Evolutionary conservation across 2,888 invertebrate genomes (phyloP).

Genomic region (Philereme transversata): DNA sequence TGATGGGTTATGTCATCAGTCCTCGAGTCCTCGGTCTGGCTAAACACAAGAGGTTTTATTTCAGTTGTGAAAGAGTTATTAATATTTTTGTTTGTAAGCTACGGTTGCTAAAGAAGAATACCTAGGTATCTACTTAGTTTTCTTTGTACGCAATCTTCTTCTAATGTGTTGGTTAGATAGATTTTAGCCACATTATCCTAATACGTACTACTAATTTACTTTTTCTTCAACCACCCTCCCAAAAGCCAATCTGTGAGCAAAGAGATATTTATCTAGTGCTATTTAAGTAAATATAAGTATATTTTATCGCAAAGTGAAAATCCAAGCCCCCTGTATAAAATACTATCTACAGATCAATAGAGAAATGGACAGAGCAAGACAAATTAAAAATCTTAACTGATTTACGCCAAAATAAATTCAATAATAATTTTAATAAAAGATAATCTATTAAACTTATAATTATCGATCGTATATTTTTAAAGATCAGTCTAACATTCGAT

Average conservation of each 20-base stretch:
- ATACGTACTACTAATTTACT: too few relatives aligned
- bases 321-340: constrained; percentile 70
- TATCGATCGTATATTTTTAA: constrained; percentile 76
- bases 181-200: too few relatives aligned
- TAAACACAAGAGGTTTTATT: too few relatives aligned
- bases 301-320: constrained; percentile 46
- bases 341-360: constrained; percentile 60
- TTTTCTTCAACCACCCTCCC: constrained; percentile 25
- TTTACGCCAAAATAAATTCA: constrained; percentile 46
- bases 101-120: too few relatives aligned
- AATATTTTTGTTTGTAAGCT: too few relatives aligned
- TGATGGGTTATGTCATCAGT: too few relatives aligned
- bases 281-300: constrained; percentile 43
- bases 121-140: too few relatives aligned
- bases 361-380: constrained; percentile 75
- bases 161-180: too few relatives aligned
- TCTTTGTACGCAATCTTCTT: too few relatives aligned
- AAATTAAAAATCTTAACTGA: constrained; percentile 36
- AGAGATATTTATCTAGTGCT: constrained; percentile 52
- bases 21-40: too few relatives aligned
- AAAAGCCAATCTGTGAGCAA: constrained; percentile 61
- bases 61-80: too few relatives aligned
- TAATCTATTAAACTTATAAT: constrained; percentile 69
- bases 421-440: constrained; percentile 52
- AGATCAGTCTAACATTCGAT: constrained; percentile 84